phyloP scores from a whole-genome alignment of 1,140 invertebrate species.

The Meloidogyne hapla region DNA sequence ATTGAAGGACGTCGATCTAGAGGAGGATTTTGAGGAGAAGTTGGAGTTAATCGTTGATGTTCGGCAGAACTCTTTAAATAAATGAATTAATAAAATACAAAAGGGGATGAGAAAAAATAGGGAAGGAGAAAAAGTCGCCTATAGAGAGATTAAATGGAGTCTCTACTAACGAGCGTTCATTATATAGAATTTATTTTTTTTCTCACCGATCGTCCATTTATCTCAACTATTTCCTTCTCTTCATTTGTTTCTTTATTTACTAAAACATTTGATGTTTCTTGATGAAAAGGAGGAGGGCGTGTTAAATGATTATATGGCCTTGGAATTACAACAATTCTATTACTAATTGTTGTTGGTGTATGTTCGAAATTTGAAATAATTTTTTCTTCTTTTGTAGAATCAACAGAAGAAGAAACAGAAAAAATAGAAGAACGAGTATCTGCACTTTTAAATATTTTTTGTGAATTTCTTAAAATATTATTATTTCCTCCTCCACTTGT shows the following conservation, averaged over 20 bases:
- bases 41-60: background rate
- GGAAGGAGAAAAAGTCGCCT: no score
- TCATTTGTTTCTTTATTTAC: constrained; percentile 7
- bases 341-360: background rate
- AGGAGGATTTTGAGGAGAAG: no score
- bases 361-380: constrained; percentile 36
- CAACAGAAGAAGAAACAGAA: constrained; percentile 34
- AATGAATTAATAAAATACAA: no score
- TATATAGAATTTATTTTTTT: background rate
- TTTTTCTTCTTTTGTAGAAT: constrained; percentile 38
- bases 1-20: background rate
- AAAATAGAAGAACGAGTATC: constrained; percentile 21
- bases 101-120: no score
- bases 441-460: constrained; percentile 6
- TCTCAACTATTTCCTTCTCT: background rate
- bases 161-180: background rate
- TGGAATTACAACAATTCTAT: constrained; percentile 23
- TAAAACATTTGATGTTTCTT: background rate
- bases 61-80: constrained; percentile 5
- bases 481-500: background rate
- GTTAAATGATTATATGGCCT: background rate
- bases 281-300: no score
- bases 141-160: constrained; percentile 12
- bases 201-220: background rate
- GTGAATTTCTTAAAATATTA: background rate